A percentile compares a stretch with the other conserved stretches of the same genome.
These are phyloP conservation scores for Meleagris gallopavo DNA, from an alignment of 2,113 vertebrate genomes.

Conservation along the genomic window DNA sequence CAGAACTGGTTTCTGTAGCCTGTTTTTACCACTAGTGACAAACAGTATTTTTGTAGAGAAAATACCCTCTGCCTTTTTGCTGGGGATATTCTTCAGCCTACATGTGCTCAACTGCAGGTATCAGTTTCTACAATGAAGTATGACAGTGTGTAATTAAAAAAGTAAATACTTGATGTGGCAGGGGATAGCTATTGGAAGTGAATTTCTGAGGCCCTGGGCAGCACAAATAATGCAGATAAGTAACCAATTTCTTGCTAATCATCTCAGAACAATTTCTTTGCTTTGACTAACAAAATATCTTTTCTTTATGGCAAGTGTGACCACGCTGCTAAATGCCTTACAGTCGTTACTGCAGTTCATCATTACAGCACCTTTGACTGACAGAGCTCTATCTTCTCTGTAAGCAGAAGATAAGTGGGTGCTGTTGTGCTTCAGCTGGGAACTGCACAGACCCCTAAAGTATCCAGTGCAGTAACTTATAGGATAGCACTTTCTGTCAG, in stretches of 20 bases:
- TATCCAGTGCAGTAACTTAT: neutral
- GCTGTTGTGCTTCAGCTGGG: neutral
- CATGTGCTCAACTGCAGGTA: neutral
- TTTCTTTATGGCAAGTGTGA: neutral
- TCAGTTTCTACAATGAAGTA: neutral
- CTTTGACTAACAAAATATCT: neutral
- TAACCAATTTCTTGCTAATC: neutral
- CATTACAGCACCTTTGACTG: neutral
- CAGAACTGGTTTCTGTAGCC: slow-evolving; percentile 8
- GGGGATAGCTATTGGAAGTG: neutral
- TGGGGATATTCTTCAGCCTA: neutral
- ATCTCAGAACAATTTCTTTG: neutral
- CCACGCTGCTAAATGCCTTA: neutral
- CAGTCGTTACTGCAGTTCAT: neutral
- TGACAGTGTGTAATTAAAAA: neutral
- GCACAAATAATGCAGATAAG: neutral
- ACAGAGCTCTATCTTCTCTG: neutral
- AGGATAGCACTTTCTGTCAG: neutral
- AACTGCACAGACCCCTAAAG: neutral
- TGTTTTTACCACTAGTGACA: neutral
- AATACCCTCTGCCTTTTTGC: neutral
- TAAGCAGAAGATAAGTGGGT: neutral
- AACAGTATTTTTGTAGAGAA: neutral
- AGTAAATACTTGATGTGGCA: neutral
- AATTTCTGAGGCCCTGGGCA: neutral